Conservation (phyloP, 1,140 invertebrate genomes). For the Penaeus japonicus region DNA sequence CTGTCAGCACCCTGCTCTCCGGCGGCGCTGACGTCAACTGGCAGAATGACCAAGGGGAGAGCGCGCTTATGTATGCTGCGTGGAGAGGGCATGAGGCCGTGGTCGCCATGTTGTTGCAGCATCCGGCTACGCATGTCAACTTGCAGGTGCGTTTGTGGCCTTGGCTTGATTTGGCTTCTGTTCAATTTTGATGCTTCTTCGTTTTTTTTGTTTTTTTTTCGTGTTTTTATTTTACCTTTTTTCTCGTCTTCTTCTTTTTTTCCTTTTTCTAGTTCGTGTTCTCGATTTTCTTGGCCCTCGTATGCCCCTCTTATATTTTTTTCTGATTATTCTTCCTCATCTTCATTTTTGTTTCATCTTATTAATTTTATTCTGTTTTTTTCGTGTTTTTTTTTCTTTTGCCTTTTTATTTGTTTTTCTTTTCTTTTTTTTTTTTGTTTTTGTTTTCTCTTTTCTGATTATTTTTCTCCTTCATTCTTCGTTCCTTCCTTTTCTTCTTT, state of each 20-base stretch:
- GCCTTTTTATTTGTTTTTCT: no score
- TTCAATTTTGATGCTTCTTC: not conserved
- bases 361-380: not conserved
- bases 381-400: not conserved
- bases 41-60: conserved; percentile 60
- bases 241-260: no score
- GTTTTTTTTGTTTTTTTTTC: not conserved
- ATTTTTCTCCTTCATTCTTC: no score
- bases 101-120: conserved; percentile 57
- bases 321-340: no score
- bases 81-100: conserved; percentile 60
- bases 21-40: conserved; percentile 59
- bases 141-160: conserved; percentile 46
- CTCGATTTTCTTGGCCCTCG: no score
- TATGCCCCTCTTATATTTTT: no score
- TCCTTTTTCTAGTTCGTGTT: no score
- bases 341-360: not conserved
- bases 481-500: no score
- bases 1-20: conserved; percentile 55
- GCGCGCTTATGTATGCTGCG: conserved; percentile 61
- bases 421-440: no score
- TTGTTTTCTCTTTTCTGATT: no score
- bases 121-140: conserved; percentile 59
- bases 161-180: not conserved
- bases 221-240: not conserved